Percentiles rank a stretch among this genome's conserved stretches.
phyloP scores from a whole-genome alignment of 2,888 invertebrate genomes.

The Lithophane leautieri region DNA sequence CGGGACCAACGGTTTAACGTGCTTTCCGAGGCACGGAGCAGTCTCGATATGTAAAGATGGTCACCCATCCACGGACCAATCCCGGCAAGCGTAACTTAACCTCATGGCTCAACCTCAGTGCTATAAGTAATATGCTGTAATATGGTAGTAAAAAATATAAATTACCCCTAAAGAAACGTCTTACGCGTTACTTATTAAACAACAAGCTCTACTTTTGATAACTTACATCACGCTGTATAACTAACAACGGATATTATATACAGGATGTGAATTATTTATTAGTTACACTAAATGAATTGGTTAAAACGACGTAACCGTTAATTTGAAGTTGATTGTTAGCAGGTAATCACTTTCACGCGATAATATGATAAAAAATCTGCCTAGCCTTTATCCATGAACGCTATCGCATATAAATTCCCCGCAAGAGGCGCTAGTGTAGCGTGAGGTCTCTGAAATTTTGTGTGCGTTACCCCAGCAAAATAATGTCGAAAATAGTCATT shows the following conservation, averaged over 20 bases:
- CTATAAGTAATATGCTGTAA: no score
- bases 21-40: no score
- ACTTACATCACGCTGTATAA: slow-evolving; percentile 24
- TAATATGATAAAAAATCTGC: neutral
- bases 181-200: neutral
- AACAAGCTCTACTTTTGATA: neutral
- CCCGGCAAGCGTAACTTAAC: no score
- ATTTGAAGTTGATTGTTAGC: neutral
- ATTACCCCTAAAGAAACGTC: neutral
- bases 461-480: no score
- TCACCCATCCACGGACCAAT: no score
- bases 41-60: no score
- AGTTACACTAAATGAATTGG: slow-evolving; percentile 17
- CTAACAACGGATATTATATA: slow-evolving; percentile 28
- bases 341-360: slow-evolving; percentile 32
- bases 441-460: no score
- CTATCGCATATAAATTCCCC: no score
- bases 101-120: no score
- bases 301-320: slow-evolving; percentile 18
- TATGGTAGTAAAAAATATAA: neutral
- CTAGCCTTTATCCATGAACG: neutral
- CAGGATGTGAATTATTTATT: slow-evolving; percentile 46
- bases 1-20: no score
- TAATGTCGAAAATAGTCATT: no score
- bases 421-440: no score